Evolutionary conservation across 2,113 vertebrate species (phyloP), one percentile per base, ranked within the genome.

Genomic region (Lamprotornis superbus): DNA sequence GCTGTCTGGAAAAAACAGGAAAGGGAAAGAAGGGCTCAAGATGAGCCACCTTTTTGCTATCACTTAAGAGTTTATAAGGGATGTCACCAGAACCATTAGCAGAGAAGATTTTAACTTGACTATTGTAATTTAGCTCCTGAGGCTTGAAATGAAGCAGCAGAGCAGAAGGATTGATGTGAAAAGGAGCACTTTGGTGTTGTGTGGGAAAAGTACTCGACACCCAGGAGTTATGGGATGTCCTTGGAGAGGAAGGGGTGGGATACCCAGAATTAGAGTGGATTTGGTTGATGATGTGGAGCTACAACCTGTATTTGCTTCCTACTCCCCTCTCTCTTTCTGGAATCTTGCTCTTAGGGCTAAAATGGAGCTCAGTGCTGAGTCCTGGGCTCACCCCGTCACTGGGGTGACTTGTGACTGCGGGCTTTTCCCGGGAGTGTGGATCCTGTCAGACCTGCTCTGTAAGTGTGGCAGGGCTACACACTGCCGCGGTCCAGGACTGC

Each of bases 61-160:
- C 82, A 55, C 79, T 93, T 70, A 90, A 70, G 90, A 86, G 90
- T 94, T 93, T 76, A 93, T 97, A 90, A 92, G 90, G 82, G 94
- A 83, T 75, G 78, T 90, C 68, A 64, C 47, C 71, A 93, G 68
- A 90, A 90, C 79, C 92, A 81, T 95, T 96, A 86, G 52, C 50
- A 75, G 68, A 16, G 85, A 70, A 69, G 85, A 12, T 83, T 97
- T 97, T 90, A 74, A 91, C 93, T 91, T 83, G 49, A 37, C 22
- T 95, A 3, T 67, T 77, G 44, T 91, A 77, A 92, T 94, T 87
- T 77, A 77, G 88, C 78, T 95, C 71, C 71, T 10, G 82, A 88
- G 91, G 39, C 64, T 88, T 86, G 63, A 91, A 95, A 64, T 76
- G 40, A 76, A 87, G 59, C 46, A 75, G 83, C 67, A 74, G 83